phyloP scores from a whole-genome alignment of 1,140 invertebrate genomes.

The Heliconius hermathena region DNA sequence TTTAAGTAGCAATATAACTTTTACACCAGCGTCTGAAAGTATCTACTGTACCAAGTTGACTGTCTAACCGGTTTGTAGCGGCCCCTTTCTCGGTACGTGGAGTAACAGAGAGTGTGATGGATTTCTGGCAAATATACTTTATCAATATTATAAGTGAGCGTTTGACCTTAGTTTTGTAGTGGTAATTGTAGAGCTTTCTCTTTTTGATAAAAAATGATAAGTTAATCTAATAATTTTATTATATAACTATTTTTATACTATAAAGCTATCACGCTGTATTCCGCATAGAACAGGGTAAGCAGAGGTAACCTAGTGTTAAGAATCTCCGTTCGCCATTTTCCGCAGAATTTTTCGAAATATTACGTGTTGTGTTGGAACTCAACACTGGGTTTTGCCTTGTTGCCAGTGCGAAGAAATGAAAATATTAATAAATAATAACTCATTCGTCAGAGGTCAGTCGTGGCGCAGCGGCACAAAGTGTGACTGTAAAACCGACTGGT shows the following conservation, averaged over 20 bases:
- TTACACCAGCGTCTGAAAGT: slow-evolving; percentile 16
- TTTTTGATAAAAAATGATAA: background rate
- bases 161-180: slow-evolving; percentile 11
- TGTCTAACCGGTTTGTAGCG: slow-evolving; percentile 42
- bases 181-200: background rate
- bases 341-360: no score
- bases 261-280: background rate
- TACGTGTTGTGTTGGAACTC: no score
- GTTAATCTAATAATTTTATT: background rate
- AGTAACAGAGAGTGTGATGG: slow-evolving; percentile 41
- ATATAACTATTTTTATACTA: background rate
- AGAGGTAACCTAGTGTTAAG: no score
- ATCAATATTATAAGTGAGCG: slow-evolving; percentile 48
- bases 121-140: slow-evolving; percentile 38
- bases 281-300: no score
- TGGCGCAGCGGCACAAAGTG: no score
- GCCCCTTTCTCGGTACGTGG: slow-evolving; percentile 50
- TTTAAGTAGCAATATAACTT: slow-evolving; percentile 15
- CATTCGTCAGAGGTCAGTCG: no score
- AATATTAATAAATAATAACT: no score
- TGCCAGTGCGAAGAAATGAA: no score
- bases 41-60: slow-evolving; percentile 6
- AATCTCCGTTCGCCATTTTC: no score
- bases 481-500: no score
- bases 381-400: no score